Evolutionary conservation across 1,140 invertebrate genomes (phyloP).

Genomic region (Drosophila sechellia): DNA sequence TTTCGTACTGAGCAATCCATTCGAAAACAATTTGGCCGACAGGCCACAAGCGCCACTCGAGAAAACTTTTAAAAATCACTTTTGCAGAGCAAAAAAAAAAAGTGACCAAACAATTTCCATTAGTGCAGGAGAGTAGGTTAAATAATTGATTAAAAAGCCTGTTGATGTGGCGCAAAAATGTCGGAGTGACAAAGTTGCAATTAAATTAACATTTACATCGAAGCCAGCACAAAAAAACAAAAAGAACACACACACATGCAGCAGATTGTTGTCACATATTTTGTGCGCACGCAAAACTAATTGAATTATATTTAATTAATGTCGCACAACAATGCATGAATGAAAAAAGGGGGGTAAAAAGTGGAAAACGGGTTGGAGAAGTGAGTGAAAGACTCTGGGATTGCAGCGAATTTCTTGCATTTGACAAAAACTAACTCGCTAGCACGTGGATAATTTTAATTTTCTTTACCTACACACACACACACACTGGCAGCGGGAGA

Average conservation of each 20-base stretch:
- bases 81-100: slow-evolving; percentile 10
- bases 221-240: slow-evolving; percentile 5
- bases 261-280: slow-evolving; percentile 19
- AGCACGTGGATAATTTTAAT: slow-evolving; percentile 78
- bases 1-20: background rate
- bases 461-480: slow-evolving; percentile 53
- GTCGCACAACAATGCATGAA: slow-evolving; percentile 15
- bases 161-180: slow-evolving; percentile 46
- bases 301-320: slow-evolving; percentile 70
- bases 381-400: slow-evolving; percentile 13
- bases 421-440: slow-evolving; percentile 49
- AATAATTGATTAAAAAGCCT: slow-evolving; percentile 69
- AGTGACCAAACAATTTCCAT: slow-evolving; percentile 38
- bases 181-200: slow-evolving; percentile 61
- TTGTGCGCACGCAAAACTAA: slow-evolving; percentile 27
- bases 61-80: slow-evolving; percentile 23
- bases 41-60: slow-evolving; percentile 22
- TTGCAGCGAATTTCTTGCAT: slow-evolving; percentile 19
- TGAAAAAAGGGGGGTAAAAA: background rate
- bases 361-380: too few relatives aligned
- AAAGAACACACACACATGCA: background rate
- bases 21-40: slow-evolving; percentile 5
- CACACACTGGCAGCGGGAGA: background rate
- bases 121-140: slow-evolving; percentile 31
- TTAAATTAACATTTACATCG: slow-evolving; percentile 66